Base-by-base conservation (phyloP, 2,888 invertebrate species). In the Cepaea hortensis region DNA sequence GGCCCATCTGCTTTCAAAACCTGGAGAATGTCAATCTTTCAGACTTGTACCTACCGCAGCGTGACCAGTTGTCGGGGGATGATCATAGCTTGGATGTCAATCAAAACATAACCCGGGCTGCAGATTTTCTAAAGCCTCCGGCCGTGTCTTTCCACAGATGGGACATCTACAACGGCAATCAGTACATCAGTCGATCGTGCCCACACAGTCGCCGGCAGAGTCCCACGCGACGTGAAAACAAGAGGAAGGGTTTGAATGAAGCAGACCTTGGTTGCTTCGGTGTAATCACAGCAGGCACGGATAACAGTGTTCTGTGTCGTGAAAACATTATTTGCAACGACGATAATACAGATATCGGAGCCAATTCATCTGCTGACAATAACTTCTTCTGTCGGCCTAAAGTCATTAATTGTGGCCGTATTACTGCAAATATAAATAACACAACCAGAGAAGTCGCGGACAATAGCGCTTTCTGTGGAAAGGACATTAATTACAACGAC, bases 191-290 rank as follows among this genome's bases (percentile, higher is more conserved):
- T 75, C 75, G 46, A 23, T 75, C 75, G 46, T 75, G 75, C 75
- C 75, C 75, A 15, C 68, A 68, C 68, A 68, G 68, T 68, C 68
- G 68, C 68, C 68, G n/a, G 5, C 75, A 46, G n/a, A 75, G 75
- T 35, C 75, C 68, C 7, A 55, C 55, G 2, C 55, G 55, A 55
- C 55, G 55, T 55, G 1, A 55, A 11, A 55, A 55, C 55, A 55
- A 55, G 55, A 55, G 55, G 55, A 55, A 55, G 11, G 7, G 0
- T 55, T 55, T 55, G 55, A 55, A 55, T 55, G 55, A 55, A 55
- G 11, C 55, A 55, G 55, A 11, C 0, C 6, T 6, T 11, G 0
- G 55, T 55, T 55, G 55, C 55, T 55, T 55, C 55, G 55, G 55
- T 55, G 55, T 55, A 55, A 55, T 55, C 55, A 55, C 55, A 55